Evolutionary conservation across 2,797 vertebrate genomes (phyloP).

Genomic region (Amazonetta brasiliensis): DNA sequence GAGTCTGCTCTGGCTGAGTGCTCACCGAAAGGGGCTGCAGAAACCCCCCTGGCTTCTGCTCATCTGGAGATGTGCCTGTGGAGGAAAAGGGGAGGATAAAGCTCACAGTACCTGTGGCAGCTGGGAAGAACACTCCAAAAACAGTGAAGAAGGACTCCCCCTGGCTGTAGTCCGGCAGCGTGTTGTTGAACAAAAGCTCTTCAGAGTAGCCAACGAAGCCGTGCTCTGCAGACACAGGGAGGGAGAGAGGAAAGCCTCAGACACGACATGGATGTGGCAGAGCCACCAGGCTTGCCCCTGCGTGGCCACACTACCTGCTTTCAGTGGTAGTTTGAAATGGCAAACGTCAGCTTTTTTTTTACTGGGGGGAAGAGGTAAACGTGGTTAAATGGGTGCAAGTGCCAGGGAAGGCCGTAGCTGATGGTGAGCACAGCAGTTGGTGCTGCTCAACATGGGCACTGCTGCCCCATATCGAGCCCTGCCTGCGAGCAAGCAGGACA

Average conservation of each 20-base stretch:
- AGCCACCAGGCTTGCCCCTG: neutral
- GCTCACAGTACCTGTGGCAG: slow-evolving; percentile 90
- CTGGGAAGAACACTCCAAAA: slow-evolving; percentile 97
- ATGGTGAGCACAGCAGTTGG: neutral
- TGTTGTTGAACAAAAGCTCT: slow-evolving; percentile 87
- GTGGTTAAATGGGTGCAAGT: neutral
- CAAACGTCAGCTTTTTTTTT: accelerated
- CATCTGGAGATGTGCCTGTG: neutral
- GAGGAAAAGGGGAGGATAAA: neutral
- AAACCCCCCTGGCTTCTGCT: neutral
- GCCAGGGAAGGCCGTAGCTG: neutral
- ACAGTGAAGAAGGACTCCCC: slow-evolving; percentile 96
- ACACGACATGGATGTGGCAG: neutral
- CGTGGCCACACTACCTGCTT: neutral
- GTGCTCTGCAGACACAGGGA: slow-evolving; percentile 79
- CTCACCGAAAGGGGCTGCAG: neutral
- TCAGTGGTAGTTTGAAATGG: neutral
- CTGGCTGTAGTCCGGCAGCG: slow-evolving; percentile 88
- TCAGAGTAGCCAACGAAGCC: slow-evolving; percentile 92
- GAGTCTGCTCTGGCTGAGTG: neutral
- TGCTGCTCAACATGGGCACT: neutral
- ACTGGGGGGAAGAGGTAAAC: neutral
- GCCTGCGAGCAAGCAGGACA: neutral
- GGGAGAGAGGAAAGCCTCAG: neutral
- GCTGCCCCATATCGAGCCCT: accelerated